phyloP scores from a whole-genome alignment of 1,140 invertebrate genomes.

The Cydia splendana region DNA sequence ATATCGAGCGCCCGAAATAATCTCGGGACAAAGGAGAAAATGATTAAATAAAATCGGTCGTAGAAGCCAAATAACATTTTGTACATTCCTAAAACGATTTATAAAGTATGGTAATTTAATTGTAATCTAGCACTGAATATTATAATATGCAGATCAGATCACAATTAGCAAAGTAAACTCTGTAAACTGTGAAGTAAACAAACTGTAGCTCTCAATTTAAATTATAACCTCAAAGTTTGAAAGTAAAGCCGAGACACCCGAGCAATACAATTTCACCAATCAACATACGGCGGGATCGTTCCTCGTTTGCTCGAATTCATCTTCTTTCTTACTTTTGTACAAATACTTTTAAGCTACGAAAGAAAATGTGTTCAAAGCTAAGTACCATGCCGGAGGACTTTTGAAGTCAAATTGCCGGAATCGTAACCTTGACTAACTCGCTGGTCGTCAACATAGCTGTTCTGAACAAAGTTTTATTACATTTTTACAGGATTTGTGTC shows the following conservation, averaged over 20 bases:
- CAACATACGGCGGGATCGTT: not conserved
- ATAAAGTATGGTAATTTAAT: not conserved
- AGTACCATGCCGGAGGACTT: not conserved
- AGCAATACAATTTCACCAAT: conserved; percentile 26
- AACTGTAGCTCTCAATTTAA: conserved; percentile 18
- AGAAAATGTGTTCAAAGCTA: conserved; percentile 17
- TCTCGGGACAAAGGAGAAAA: conserved; percentile 11
- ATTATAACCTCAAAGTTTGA: conserved; percentile 19
- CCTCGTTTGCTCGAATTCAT: not conserved
- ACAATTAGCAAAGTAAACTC: conserved; percentile 25
- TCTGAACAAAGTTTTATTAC: conserved; percentile 6
- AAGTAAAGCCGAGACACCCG: not conserved
- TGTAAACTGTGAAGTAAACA: conserved; percentile 10
- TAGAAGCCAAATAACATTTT: not conserved
- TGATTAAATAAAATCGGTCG: not conserved
- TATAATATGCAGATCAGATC: conserved; percentile 20
- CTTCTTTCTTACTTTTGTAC: conserved; percentile 18
- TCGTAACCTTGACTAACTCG: conserved; percentile 10
- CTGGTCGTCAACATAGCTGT: not conserved
- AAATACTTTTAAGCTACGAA: conserved; percentile 11
- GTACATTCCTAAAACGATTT: not conserved
- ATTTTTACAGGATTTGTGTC: conserved; percentile 16
- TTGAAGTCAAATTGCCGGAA: conserved; percentile 28
- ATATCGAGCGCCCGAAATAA: conserved; percentile 25
- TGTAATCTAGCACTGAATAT: not conserved